phyloP scores from a whole-genome alignment of 2,888 invertebrate species.

The Sinelater perroti region DNA sequence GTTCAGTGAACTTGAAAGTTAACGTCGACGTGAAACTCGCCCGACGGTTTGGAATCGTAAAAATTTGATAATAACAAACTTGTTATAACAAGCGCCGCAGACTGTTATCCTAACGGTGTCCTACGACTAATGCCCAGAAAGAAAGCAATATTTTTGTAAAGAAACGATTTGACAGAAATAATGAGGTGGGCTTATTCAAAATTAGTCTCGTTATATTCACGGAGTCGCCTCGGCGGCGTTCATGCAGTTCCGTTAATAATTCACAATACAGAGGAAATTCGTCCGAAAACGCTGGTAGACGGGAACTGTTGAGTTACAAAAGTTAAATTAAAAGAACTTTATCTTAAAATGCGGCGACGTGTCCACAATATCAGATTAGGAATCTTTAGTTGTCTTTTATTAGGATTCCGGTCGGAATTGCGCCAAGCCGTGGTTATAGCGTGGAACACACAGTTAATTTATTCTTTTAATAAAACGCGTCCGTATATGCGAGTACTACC shows the following conservation, averaged over 20 bases:
- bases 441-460: slow-evolving; percentile 31
- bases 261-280: slow-evolving; percentile 28
- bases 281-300: slow-evolving; percentile 23
- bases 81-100: neutral
- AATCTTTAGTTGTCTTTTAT: slow-evolving; percentile 40
- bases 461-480: slow-evolving; percentile 36
- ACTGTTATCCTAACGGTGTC: no score
- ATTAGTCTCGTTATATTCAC: slow-evolving; percentile 31
- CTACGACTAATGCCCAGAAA: no score
- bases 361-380: slow-evolving; percentile 44
- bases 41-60: neutral
- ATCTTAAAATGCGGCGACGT: slow-evolving; percentile 43
- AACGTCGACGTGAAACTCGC: neutral
- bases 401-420: slow-evolving; percentile 37
- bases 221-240: slow-evolving; percentile 24
- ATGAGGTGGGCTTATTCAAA: slow-evolving; percentile 28
- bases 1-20: neutral
- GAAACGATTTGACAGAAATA: slow-evolving; percentile 24
- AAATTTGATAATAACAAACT: neutral
- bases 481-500: slow-evolving; percentile 24
- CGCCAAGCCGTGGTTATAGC: slow-evolving; percentile 22
- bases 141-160: slow-evolving; percentile 13
- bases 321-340: slow-evolving; percentile 46
- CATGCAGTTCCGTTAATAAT: slow-evolving; percentile 34
- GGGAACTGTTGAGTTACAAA: slow-evolving; percentile 36